phyloP scores from a whole-genome alignment of 2,113 vertebrate species.

The Microtus oregoni region DNA sequence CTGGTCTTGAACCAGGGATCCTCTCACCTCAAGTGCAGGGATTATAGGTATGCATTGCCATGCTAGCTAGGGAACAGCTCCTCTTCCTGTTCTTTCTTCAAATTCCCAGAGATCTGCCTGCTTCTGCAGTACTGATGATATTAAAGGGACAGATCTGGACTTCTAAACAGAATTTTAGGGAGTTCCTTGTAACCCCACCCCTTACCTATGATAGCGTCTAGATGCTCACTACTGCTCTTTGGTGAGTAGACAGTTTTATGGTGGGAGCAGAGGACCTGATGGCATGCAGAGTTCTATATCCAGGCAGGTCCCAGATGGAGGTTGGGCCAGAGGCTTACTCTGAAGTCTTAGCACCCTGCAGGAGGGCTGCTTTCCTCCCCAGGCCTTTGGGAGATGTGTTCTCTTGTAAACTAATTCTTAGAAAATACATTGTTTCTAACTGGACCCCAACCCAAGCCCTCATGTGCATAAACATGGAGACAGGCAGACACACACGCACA shows the following conservation, averaged over 20 bases:
- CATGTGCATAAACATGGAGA: neutral
- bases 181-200: neutral
- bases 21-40: neutral
- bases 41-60: neutral
- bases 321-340: neutral
- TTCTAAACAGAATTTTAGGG: neutral
- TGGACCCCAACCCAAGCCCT: neutral
- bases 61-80: neutral
- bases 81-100: neutral
- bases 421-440: neutral
- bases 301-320: neutral
- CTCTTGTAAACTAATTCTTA: neutral
- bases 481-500: neutral
- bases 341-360: neutral
- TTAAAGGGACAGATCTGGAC: neutral
- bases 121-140: neutral
- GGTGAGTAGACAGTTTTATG: neutral
- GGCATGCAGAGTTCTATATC: neutral
- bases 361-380: too few relatives aligned
- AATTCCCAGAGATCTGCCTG: neutral
- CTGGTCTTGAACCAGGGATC: neutral
- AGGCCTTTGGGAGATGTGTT: neutral
- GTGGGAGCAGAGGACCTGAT: neutral
- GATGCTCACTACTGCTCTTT: neutral
- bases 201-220: neutral